Percentiles rank a stretch among this genome's conserved stretches.
Conservation (phyloP, 2,797 vertebrate species). For the Pseudochaenichthys georgianus region DNA sequence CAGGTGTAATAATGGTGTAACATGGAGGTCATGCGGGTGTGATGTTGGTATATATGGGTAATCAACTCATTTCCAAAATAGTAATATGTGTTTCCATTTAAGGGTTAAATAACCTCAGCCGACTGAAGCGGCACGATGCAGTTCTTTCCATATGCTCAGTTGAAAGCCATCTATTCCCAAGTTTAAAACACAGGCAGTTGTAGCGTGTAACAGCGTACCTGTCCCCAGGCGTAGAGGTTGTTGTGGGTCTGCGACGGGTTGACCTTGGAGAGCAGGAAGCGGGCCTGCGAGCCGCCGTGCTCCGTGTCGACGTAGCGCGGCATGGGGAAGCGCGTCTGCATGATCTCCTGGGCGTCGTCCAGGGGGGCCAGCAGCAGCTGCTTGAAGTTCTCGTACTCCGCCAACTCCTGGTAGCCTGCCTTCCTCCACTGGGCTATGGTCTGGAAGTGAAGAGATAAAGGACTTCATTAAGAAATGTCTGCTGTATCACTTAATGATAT, state of each 20-base stretch:
- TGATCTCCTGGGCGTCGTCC: conserved; percentile 96
- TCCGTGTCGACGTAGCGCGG: conserved; percentile 96
- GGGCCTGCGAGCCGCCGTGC: conserved; percentile 92
- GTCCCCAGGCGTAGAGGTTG: conserved; percentile 95
- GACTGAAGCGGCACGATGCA: background rate
- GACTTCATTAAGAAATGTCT: background rate
- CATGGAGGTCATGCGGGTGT: no score
- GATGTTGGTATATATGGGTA: no score
- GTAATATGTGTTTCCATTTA: no score
- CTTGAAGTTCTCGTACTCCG: conserved; percentile 98
- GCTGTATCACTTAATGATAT: background rate
- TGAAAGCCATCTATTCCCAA: background rate
- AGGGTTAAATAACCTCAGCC: background rate
- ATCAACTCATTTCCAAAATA: no score
- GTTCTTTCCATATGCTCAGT: background rate
- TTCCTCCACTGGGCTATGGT: conserved; percentile 98
- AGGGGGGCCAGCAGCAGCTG: conserved; percentile 95
- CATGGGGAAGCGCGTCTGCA: conserved; percentile 96
- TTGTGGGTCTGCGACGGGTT: conserved; percentile 99
- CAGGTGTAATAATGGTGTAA: no score
- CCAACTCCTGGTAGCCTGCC: conserved; percentile 96
- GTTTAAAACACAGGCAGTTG: background rate
- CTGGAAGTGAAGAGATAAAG: conserved; percentile 66
- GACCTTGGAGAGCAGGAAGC: conserved; percentile 98
- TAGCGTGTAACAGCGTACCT: conserved; percentile 81